Evolutionary conservation across 2,113 vertebrate genomes (phyloP), one percentile per base, ranked within the genome.

Genomic region (Ia io): DNA sequence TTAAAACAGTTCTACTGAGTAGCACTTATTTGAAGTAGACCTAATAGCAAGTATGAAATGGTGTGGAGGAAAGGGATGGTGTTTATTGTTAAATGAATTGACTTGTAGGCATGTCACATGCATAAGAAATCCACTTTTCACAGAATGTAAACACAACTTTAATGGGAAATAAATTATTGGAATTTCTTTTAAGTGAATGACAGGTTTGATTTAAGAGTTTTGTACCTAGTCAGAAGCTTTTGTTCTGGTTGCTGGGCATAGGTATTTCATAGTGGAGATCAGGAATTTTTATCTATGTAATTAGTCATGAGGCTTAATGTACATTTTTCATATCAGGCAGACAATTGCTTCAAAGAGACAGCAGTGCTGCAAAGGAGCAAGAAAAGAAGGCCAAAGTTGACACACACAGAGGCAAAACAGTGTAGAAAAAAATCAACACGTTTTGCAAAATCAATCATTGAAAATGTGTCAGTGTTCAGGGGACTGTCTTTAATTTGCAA

Each of bases 391-490:
- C 97, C 95, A 97, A 96, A 97, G 97, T 97, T 97, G 97, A 97
- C 96, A 97, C 63, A 96, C 95, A 96, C 56, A 90, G 85, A 95
- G 88, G 94, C 96, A 96, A 96, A 97, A 96, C 96, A 96, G 95
- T 97, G 90, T 56, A 96, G 80, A 87, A 94, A 93, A 96, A 96
- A 98, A 97, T 95, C 97, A 97, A 97, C 97, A 97, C 85, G 44
- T 92, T 96, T 96, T 97, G 86, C 91, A 92, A 91, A 97, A 97
- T 96, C 97, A 93, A 96, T 95, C 96, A 96, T 93, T 95, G 96
- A 97, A 97, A 97, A 97, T 96, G 92, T 97, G 97, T 96, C 97
- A 95, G 90, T 93, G 85, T 97, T 96, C 96, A 97, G 93, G 97
- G 96, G 97, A 94, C 96, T 93, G 93, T 84, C 88, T 95, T 97